These are phyloP conservation scores for Drosophila falleni DNA, from an alignment of 2,888 invertebrate species.

Conservation along the genomic window DNA sequence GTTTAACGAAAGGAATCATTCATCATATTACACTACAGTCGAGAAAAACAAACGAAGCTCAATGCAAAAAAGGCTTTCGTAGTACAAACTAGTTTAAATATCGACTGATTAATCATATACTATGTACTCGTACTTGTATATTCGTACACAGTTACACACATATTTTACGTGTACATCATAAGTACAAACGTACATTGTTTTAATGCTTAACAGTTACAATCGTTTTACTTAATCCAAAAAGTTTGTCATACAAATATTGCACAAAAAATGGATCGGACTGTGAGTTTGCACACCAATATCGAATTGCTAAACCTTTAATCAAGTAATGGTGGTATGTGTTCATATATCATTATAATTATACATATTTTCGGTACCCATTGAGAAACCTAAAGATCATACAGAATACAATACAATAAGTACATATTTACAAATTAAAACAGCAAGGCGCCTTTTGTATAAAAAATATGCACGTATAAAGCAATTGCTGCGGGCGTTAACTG, in stretches of 20 bases:
- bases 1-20: constrained; percentile 70
- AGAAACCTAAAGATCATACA: constrained; percentile 75
- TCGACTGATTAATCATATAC: constrained; percentile 48
- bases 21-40: constrained; percentile 72
- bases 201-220: constrained; percentile 60
- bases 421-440: constrained; percentile 73
- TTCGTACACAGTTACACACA: constrained; percentile 21
- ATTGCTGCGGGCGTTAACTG: constrained; percentile 56
- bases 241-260: constrained; percentile 83
- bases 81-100: constrained; percentile 78
- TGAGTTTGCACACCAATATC: constrained; percentile 70
- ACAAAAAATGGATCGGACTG: constrained; percentile 82
- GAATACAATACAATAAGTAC: constrained; percentile 66
- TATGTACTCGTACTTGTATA: constrained; percentile 18
- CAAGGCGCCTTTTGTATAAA: constrained; percentile 67
- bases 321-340: constrained; percentile 76
- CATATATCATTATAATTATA: constrained; percentile 28
- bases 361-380: constrained; percentile 52
- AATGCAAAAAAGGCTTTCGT: constrained; percentile 78
- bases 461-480: constrained; percentile 64
- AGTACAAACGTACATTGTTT: constrained; percentile 4
- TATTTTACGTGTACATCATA: too few species aligned
- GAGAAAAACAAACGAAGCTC: constrained; percentile 69
- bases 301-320: constrained; percentile 73
- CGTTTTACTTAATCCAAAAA: constrained; percentile 75